Evolutionary conservation across 1,140 invertebrate species (phyloP).

Genomic region (Lordiphosa mommai): DNA sequence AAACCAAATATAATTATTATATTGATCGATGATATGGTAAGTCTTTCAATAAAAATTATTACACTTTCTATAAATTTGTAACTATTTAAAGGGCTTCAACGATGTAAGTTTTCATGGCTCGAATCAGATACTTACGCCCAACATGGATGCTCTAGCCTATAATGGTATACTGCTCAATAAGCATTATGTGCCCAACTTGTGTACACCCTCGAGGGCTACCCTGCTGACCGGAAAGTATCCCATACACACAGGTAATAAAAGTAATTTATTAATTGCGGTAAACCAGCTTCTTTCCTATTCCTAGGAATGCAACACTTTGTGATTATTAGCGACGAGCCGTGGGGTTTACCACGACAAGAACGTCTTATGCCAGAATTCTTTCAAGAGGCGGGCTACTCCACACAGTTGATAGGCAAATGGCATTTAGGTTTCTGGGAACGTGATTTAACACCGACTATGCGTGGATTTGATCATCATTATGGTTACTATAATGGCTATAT

Average conservation of each 20-base stretch:
- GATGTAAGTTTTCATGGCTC: constrained; percentile 95
- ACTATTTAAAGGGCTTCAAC: constrained; percentile 87
- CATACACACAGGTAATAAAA: constrained; percentile 85
- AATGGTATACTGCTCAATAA: constrained; percentile 88
- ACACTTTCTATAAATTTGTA: not conserved
- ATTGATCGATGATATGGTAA: constrained; percentile 69
- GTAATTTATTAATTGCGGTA: too few relatives aligned
- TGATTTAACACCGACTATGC: constrained; percentile 87
- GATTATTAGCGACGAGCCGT: constrained; percentile 86
- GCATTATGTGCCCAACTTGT: constrained; percentile 88
- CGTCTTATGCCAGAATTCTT: constrained; percentile 89
- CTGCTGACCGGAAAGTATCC: constrained; percentile 92
- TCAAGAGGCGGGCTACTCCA: constrained; percentile 87
- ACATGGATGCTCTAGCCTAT: constrained; percentile 90
- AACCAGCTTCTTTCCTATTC: not conserved
- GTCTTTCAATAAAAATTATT: not conserved
- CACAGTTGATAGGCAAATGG: constrained; percentile 94
- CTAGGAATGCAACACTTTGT: constrained; percentile 90
- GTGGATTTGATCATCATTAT: constrained; percentile 91
- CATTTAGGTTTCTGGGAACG: constrained; percentile 88
- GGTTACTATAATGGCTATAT: constrained; percentile 91
- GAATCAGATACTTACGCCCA: constrained; percentile 90
- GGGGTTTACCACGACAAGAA: constrained; percentile 87
- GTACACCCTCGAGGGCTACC: constrained; percentile 88
- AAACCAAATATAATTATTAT: constrained; percentile 71